Conservation (phyloP, 2,113 vertebrate genomes). For the Pterocles orientalis region DNA sequence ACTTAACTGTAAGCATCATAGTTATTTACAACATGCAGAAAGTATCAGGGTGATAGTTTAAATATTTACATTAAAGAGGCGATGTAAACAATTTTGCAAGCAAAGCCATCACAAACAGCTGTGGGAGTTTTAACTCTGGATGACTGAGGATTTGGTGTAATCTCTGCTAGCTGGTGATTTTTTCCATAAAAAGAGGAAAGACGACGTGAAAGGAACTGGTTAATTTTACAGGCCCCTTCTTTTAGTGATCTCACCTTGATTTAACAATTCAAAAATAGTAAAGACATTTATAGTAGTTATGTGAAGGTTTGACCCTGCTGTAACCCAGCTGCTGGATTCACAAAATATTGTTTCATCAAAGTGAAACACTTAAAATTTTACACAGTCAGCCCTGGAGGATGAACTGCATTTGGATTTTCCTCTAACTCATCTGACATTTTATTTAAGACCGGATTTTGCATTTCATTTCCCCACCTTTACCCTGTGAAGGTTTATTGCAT, state of each 20-base stretch:
- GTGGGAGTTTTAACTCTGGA: background rate
- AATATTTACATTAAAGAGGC: background rate
- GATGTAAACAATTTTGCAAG: background rate
- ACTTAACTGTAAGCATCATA: background rate
- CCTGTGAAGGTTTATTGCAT: background rate
- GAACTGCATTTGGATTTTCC: background rate
- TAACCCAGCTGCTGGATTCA: background rate
- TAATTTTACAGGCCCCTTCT: background rate
- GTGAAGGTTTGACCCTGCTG: fast-evolving
- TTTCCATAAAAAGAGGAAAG: background rate
- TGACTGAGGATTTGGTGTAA: background rate
- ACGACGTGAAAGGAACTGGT: background rate
- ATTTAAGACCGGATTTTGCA: background rate
- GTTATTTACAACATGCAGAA: background rate
- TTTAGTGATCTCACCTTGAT: background rate
- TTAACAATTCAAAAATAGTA: background rate
- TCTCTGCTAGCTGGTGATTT: background rate
- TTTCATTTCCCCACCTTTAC: background rate
- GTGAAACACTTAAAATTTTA: background rate
- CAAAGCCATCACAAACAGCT: background rate
- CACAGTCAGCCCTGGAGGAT: fast-evolving
- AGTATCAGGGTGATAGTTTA: background rate
- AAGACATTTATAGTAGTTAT: background rate
- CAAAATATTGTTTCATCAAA: background rate
- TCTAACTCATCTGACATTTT: background rate